Evolutionary conservation across 1,140 invertebrate species (phyloP), one percentile per base, ranked within the genome.

Genomic region (Lucilia cuprina): DNA sequence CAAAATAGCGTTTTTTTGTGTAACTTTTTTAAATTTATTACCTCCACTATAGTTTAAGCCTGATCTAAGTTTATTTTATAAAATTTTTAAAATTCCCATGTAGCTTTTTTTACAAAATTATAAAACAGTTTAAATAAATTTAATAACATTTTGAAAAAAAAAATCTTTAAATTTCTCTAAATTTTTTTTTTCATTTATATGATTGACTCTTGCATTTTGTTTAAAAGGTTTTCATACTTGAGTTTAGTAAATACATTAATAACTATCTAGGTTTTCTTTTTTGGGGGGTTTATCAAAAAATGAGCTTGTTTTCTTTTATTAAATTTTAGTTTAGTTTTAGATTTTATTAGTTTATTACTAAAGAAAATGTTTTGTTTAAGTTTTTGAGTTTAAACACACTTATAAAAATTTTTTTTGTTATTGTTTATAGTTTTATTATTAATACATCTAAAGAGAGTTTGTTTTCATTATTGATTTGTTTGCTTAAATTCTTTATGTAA

Each of bases 161-260:
- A 8, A 5, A 3, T 41, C 35, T 77, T 17, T 47, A 41, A 41
- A 77, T 77, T 49, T 55, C 17, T 14, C 50, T 55, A 55, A 12
- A 14, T 14, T 5, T 14, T 55, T 55, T 55, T 83, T 74, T 83
- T 50, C 41, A 2, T 30, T 30, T 30, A 30, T 78, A 77, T 77
- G 47, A 84, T 77, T 84, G 70, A 77, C 70, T 78, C 14, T n/a
- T 83, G 82, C 82, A 83, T 50, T 82, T 50, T 21, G 75, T 60
- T 60, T 60, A 17, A 30, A 30, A 60, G 13, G 34, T 78, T 47
- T 49, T 80, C 7, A 35, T 78, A 12, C 12, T 55, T 55, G 10
- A 49, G 49, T 55, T 55, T n/a, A 4, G 4, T 17, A 17, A 55
- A 55, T 55, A 55, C 17, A n/a, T 55, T 17, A 17, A 17, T 41